phyloP scores from a whole-genome alignment of 2,888 invertebrate genomes.

The Camptogramma bilineatum region DNA sequence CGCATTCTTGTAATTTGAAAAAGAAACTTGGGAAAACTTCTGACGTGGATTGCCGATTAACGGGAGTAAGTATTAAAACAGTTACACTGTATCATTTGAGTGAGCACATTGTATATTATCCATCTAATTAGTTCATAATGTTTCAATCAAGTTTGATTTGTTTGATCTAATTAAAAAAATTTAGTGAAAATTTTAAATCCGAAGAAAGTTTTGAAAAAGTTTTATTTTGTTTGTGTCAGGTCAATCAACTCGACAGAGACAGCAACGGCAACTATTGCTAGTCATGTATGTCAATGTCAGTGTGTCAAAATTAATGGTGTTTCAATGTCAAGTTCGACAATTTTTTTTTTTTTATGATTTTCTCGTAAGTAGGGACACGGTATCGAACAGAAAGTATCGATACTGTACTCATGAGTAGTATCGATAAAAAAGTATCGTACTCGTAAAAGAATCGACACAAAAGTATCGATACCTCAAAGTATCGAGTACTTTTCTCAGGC shows the following conservation, averaged over 20 bases:
- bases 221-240: slow-evolving; percentile 10
- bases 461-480: too few species aligned
- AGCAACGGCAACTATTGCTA: not conserved
- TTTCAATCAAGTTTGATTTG: not conserved
- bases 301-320: not conserved
- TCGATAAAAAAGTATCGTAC: too few species aligned
- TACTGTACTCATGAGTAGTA: too few species aligned
- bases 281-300: not conserved
- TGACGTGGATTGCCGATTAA: slow-evolving; percentile 73
- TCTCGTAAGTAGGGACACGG: too few species aligned
- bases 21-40: slow-evolving; percentile 41
- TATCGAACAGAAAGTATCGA: too few species aligned
- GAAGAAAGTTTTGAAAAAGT: slow-evolving; percentile 21
- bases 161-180: not conserved
- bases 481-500: too few species aligned
- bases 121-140: not conserved
- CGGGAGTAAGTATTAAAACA: slow-evolving; percentile 53
- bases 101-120: not conserved
- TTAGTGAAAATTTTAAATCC: not conserved
- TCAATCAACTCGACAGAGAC: not conserved
- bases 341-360: too few species aligned
- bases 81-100: slow-evolving; percentile 7
- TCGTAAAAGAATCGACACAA: too few species aligned
- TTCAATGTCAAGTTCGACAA: too few species aligned
- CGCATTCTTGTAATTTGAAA: slow-evolving; percentile 66